Evolutionary conservation across 2,797 vertebrate species (phyloP).

Genomic region (Squalus acanthias): DNA sequence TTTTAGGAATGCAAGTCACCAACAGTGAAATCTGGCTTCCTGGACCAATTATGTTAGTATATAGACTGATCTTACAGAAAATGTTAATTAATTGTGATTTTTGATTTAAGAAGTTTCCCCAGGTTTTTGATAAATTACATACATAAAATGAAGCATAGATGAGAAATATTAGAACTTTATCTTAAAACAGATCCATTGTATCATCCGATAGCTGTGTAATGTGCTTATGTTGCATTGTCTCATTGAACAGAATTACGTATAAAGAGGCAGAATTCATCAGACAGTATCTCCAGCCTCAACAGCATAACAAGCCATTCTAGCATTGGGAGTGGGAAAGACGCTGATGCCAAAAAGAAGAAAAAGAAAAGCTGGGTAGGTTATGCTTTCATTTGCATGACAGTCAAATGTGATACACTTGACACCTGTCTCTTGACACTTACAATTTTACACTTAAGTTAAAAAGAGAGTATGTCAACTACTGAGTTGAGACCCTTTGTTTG

Average conservation of each 20-base stretch:
- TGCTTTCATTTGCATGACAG: background rate
- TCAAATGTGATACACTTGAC: constrained; percentile 20
- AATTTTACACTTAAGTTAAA: background rate
- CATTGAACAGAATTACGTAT: constrained; percentile 71
- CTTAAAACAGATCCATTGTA: background rate
- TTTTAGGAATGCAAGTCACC: background rate
- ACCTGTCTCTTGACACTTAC: background rate
- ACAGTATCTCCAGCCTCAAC: constrained; percentile 93
- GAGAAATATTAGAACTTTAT: background rate
- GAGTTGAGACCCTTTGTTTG: background rate
- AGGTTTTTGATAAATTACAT: background rate
- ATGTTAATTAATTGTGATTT: background rate
- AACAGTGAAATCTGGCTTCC: background rate
- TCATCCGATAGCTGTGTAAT: background rate
- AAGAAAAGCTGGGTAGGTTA: constrained; percentile 91
- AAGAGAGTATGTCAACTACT: background rate
- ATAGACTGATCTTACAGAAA: background rate
- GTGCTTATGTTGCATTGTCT: background rate
- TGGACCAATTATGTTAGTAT: background rate
- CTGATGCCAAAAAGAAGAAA: constrained; percentile 93
- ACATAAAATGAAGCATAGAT: background rate
- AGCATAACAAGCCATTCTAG: constrained; percentile 93
- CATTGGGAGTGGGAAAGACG: constrained; percentile 81
- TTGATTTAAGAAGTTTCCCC: background rate
- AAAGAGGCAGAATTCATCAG: constrained; percentile 88